These are phyloP conservation scores for Venturia canescens DNA, from an alignment of 1,140 invertebrate genomes.

Conservation along the genomic window DNA sequence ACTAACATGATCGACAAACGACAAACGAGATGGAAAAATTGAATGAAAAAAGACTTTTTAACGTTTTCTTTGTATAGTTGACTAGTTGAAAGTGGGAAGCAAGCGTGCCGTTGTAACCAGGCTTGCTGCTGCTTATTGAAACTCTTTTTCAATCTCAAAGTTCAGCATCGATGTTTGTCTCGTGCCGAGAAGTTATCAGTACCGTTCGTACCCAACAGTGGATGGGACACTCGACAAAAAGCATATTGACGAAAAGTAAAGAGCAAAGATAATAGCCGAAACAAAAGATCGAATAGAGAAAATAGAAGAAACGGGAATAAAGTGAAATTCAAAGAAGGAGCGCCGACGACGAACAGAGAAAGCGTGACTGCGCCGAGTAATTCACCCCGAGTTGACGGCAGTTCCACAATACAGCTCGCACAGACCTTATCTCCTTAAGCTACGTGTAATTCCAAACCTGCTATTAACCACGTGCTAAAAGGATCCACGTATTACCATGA, in stretches of 20 bases:
- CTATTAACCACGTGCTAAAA: constrained; percentile 21
- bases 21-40: neutral
- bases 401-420: neutral
- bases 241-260: neutral
- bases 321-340: neutral
- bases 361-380: constrained; percentile 13
- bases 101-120: constrained; percentile 6
- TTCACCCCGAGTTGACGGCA: constrained; percentile 13
- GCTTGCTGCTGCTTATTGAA: constrained; percentile 17
- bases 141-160: neutral
- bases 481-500: constrained; percentile 9
- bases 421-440: constrained; percentile 6
- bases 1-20: constrained; percentile 11
- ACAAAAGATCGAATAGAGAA: neutral
- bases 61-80: constrained; percentile 4
- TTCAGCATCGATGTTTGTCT: neutral
- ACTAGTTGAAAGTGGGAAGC: neutral
- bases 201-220: neutral
- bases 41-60: neutral
- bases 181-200: neutral
- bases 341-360: neutral
- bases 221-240: neutral
- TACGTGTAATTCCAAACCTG: neutral
- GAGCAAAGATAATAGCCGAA: neutral
- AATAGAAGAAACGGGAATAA: neutral